Conservation (phyloP, 2,113 vertebrate species). For the Rhynchopsitta pachyrhyncha region DNA sequence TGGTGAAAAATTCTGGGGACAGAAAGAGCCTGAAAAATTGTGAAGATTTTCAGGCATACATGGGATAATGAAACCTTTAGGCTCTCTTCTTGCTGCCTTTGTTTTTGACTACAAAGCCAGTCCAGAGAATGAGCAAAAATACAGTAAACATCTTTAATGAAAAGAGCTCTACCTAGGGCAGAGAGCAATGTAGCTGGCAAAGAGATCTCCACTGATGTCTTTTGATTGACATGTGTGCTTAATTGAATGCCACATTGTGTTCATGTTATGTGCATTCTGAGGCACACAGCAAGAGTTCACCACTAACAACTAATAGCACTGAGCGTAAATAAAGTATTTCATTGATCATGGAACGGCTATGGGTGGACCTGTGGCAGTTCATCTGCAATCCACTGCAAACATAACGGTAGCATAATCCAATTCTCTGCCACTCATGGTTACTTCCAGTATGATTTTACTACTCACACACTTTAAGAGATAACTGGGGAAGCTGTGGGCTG, state of each 20-base stretch:
- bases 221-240: conserved; percentile 51
- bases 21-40: background rate
- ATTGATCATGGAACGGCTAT: conserved; percentile 16
- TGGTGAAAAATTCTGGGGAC: background rate
- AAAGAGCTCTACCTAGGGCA: background rate
- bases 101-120: conserved; percentile 10
- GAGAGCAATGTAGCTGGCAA: background rate
- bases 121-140: background rate
- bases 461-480: background rate
- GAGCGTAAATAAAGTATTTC: conserved; percentile 40
- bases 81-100: background rate
- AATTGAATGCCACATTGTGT: conserved; percentile 56
- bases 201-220: background rate
- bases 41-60: background rate
- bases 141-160: conserved; percentile 20
- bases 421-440: background rate
- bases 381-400: conserved; percentile 14
- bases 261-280: conserved; percentile 41
- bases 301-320: conserved; percentile 41
- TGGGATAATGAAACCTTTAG: background rate
- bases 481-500: background rate
- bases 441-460: conserved; percentile 26
- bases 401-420: background rate
- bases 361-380: background rate
- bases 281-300: conserved; percentile 18